Evolutionary conservation across 2,888 invertebrate genomes (phyloP).

Genomic region (Sicus ferrugineus): DNA sequence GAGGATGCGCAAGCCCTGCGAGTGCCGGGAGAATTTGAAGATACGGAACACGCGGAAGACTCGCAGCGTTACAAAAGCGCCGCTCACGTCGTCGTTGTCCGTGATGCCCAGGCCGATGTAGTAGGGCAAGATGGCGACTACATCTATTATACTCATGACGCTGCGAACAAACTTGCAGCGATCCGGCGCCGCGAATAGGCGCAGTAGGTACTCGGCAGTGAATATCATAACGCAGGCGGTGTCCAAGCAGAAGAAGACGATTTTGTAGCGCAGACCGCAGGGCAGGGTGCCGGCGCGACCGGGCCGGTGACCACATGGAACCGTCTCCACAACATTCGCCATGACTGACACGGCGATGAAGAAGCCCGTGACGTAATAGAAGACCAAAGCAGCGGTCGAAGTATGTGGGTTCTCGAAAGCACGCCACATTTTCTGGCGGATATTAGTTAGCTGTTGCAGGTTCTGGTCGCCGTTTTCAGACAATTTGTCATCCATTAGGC

Average conservation of each 20-base stretch:
- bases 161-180: slow-evolving; percentile 96
- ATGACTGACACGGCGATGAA: slow-evolving; percentile 99
- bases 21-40: slow-evolving; percentile 99
- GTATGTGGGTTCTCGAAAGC: slow-evolving; percentile 99
- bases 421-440: slow-evolving; percentile 97
- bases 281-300: slow-evolving; percentile 87
- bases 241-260: slow-evolving; percentile 97
- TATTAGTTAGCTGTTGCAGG: slow-evolving; percentile 85
- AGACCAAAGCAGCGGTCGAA: slow-evolving; percentile 97
- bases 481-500: slow-evolving; percentile 95
- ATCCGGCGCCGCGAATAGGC: slow-evolving; percentile 97
- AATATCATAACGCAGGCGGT: slow-evolving; percentile 99
- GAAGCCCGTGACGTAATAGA: slow-evolving; percentile 99
- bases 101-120: slow-evolving; percentile 98
- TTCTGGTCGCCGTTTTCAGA: slow-evolving; percentile 92
- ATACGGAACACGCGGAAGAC: slow-evolving; percentile 99
- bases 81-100: slow-evolving; percentile 98
- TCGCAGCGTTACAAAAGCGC: slow-evolving; percentile 97
- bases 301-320: slow-evolving; percentile 68
- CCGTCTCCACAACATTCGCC: slow-evolving; percentile 98
- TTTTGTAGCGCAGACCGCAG: slow-evolving; percentile 97
- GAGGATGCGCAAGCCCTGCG: slow-evolving; percentile 96
- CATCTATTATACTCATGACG: slow-evolving; percentile 99
- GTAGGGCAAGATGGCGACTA: slow-evolving; percentile 98
- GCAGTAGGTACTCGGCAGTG: slow-evolving; percentile 95